Percentiles rank a stretch among this genome's conserved stretches.
phyloP scores from a whole-genome alignment of 2,113 vertebrate species.

The Nesoenas mayeri region DNA sequence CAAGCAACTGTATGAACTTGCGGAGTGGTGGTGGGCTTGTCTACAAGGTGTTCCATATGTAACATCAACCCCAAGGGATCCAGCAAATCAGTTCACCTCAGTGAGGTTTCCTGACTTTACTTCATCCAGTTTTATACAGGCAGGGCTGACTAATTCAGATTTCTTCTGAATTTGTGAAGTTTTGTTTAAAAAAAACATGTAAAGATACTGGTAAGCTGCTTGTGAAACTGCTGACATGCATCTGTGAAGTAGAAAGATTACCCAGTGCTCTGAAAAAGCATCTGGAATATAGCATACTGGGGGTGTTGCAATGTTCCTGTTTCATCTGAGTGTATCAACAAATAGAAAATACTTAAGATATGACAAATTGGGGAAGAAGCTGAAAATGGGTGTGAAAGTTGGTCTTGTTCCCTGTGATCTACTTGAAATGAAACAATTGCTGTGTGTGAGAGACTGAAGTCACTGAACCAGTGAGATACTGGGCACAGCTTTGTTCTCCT shows the following conservation, averaged over 20 bases:
- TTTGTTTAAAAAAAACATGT: not conserved
- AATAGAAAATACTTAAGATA: conserved; percentile 4
- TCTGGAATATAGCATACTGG: not conserved
- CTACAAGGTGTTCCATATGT: not conserved
- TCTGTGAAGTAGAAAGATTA: not conserved
- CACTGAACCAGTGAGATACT: not conserved
- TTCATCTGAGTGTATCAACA: not conserved
- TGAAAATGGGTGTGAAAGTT: conserved; percentile 7
- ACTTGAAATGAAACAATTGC: not conserved
- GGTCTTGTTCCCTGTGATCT: not conserved
- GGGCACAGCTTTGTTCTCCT: not conserved
- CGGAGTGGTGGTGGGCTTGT: not conserved
- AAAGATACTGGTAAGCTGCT: not conserved
- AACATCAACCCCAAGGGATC: not conserved
- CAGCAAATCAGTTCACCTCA: not conserved
- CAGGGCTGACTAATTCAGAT: not conserved
- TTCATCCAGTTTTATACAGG: not conserved
- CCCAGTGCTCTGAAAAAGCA: not conserved
- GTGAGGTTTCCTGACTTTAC: not conserved
- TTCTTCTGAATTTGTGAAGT: not conserved
- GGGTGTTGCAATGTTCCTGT: not conserved
- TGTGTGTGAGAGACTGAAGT: not conserved
- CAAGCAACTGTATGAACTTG: not conserved
- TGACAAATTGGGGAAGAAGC: not conserved
- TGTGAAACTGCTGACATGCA: not conserved